Evolutionary conservation across 2,113 vertebrate genomes (phyloP).

Genomic region (Archilochus colubris): DNA sequence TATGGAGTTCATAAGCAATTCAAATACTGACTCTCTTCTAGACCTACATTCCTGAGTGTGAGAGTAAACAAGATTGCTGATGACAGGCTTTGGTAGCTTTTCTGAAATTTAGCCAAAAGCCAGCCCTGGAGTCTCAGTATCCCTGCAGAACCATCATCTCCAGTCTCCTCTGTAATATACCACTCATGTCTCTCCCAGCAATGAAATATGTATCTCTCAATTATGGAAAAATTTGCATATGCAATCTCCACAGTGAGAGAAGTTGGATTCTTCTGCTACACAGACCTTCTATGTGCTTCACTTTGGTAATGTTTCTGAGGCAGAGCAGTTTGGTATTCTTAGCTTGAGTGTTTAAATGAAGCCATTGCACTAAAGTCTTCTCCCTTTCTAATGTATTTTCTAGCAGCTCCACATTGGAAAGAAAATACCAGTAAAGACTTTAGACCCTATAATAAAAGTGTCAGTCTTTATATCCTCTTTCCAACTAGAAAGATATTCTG

Average conservation of each 20-base stretch:
- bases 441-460: background rate
- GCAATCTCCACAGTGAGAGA: background rate
- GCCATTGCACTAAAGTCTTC: background rate
- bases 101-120: constrained; percentile 3
- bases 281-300: background rate
- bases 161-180: background rate
- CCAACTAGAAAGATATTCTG: background rate
- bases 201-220: background rate
- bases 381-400: background rate
- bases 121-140: background rate
- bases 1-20: background rate
- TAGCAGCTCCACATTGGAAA: background rate
- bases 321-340: background rate
- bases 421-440: background rate
- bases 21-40: background rate
- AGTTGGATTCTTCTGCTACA: background rate
- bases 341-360: background rate
- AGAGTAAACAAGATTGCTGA: constrained; percentile 7
- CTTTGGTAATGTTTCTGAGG: background rate
- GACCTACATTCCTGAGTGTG: background rate
- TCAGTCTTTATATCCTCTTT: background rate
- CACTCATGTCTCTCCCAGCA: background rate
- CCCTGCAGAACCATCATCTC: background rate
- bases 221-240: background rate
- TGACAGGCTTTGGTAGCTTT: constrained; percentile 3